These are phyloP conservation scores for Ophioderma brevispina DNA, from an alignment of 35 echinoderm and acorn worm species.

Conservation along the genomic window DNA sequence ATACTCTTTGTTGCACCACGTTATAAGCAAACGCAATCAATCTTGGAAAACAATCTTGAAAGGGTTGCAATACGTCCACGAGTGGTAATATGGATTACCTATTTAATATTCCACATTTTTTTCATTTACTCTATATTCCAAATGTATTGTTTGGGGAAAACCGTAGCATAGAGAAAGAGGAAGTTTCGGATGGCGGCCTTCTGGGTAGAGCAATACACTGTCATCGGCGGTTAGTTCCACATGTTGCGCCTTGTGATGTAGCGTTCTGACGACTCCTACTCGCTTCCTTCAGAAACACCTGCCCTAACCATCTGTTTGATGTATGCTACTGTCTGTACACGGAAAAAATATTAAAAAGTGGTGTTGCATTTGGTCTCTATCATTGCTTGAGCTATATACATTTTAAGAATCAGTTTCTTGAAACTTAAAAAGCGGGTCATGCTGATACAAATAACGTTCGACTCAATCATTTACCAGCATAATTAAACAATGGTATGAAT, in stretches of 20 bases:
- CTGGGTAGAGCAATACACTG: not conserved
- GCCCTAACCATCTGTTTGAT: not conserved
- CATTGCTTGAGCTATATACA: no score
- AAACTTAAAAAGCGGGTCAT: no score
- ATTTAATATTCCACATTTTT: not conserved
- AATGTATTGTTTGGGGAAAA: not conserved
- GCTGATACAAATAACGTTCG: no score
- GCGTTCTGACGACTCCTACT: not conserved
- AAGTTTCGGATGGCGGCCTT: not conserved
- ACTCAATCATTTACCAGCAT: no score
- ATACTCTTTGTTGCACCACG: not conserved
- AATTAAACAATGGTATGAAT: no score
- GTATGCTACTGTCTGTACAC: no score
- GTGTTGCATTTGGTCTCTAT: no score
- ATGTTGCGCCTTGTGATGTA: not conserved
- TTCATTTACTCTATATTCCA: not conserved
- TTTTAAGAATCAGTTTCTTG: no score
- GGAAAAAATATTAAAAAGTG: no score
- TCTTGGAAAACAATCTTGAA: not conserved
- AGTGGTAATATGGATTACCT: not conserved
- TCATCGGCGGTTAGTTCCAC: constrained; percentile 1
- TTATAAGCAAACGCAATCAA: constrained; percentile 5
- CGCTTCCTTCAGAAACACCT: not conserved
- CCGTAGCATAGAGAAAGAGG: not conserved
- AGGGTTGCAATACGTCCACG: not conserved